phyloP scores from a whole-genome alignment of 2,113 vertebrate species.

The cattle (Bos taurus) region DNA sequence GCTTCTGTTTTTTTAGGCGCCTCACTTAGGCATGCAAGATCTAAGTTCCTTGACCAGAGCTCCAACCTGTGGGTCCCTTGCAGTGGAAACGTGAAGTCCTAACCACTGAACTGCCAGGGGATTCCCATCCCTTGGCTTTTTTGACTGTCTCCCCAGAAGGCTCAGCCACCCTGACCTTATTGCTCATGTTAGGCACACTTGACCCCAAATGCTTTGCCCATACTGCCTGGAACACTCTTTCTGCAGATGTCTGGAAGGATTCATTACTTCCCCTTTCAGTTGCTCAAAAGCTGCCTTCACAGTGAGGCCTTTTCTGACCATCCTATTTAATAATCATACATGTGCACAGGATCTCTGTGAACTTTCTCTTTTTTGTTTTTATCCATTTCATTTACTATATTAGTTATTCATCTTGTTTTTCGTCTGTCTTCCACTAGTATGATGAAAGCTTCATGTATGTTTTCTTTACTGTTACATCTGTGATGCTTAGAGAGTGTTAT shows the following conservation, averaged over 20 bases:
- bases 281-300: not conserved
- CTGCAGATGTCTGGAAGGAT: not conserved
- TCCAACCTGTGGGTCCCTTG: not conserved
- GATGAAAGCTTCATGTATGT: not conserved
- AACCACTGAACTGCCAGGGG: not conserved
- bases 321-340: not conserved
- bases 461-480: not conserved
- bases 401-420: not conserved
- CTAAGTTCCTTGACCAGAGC: not conserved
- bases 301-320: not conserved
- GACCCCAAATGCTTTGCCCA: not conserved
- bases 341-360: not conserved
- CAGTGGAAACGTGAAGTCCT: not conserved
- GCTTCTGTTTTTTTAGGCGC: not conserved
- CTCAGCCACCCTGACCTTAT: not conserved
- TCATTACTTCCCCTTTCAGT: not conserved
- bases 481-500: not conserved
- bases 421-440: not conserved
- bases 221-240: not conserved
- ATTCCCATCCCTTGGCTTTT: not conserved
- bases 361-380: not conserved
- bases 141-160: not conserved
- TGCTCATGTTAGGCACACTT: not conserved
- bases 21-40: not conserved
- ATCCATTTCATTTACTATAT: not conserved